phyloP scores from a whole-genome alignment of 2,797 vertebrate genomes.

The Alosa sapidissima region DNA sequence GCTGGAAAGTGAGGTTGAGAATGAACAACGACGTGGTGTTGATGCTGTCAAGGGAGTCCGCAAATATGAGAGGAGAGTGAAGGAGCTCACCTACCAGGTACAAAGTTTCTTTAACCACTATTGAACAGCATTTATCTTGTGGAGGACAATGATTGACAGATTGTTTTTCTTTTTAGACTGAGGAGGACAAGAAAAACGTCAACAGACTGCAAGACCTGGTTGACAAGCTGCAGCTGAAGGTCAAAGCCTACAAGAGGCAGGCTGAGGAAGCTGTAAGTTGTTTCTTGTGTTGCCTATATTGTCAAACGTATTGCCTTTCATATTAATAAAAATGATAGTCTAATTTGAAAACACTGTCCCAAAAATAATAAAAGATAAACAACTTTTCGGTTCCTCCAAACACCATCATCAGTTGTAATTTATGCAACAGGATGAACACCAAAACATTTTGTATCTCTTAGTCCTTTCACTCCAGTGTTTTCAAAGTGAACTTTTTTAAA shows the following conservation, averaged over 20 bases:
- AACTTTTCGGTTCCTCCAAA: too few relatives aligned
- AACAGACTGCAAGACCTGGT: slow-evolving; percentile 49
- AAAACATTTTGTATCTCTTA: too few relatives aligned
- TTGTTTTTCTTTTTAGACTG: slow-evolving; percentile 54
- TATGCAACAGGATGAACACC: too few relatives aligned
- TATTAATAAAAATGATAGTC: too few relatives aligned
- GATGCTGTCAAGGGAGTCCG: background rate
- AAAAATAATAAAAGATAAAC: too few relatives aligned
- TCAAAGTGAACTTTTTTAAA: too few relatives aligned
- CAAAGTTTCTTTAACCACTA: too few relatives aligned
- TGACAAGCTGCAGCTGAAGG: slow-evolving; percentile 51
- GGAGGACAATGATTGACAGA: background rate
- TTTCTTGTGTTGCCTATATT: background rate
- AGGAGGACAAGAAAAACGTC: slow-evolving; percentile 50
- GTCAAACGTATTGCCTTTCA: too few relatives aligned
- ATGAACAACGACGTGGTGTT: background rate
- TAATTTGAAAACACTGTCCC: too few relatives aligned
- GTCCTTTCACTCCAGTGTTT: too few relatives aligned
- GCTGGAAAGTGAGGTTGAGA: background rate
- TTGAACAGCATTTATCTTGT: too few relatives aligned
- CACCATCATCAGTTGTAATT: too few relatives aligned
- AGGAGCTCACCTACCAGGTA: background rate
- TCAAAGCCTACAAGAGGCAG: slow-evolving; percentile 50
- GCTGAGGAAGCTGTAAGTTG: slow-evolving; percentile 45
- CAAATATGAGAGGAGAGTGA: background rate